Percentiles rank a stretch among this genome's conserved stretches.
Evolutionary conservation across 64 coral and sea anemone genomes (phyloP).

Genomic region (Montipora efflorescens): DNA sequence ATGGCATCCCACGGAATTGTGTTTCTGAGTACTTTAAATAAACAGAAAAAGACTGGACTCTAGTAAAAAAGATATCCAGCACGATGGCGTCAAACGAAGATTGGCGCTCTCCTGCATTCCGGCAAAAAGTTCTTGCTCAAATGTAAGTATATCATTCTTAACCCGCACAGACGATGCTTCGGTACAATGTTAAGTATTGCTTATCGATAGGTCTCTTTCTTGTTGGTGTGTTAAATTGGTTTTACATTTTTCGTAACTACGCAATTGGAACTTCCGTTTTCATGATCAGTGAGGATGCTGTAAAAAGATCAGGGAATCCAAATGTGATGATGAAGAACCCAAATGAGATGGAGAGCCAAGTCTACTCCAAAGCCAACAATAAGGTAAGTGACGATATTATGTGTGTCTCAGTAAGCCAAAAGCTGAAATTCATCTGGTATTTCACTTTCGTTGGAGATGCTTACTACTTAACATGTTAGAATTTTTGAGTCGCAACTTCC

Average conservation of each 20-base stretch:
- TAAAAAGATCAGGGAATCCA: conserved; percentile 58
- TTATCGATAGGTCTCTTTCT: background rate
- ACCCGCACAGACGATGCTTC: background rate
- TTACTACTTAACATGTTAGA: too few species aligned
- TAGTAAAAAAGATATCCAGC: background rate
- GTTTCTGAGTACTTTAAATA: background rate
- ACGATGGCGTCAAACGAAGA: background rate
- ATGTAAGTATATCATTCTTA: background rate
- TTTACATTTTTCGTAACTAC: background rate
- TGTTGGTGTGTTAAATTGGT: background rate
- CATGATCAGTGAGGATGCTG: conserved; percentile 39
- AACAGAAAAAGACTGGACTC: background rate
- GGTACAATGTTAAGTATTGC: background rate
- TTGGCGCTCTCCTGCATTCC: conserved; percentile 5
- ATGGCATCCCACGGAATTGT: too few species aligned
- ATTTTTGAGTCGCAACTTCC: too few species aligned
- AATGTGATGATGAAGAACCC: conserved; percentile 71
- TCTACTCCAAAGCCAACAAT: conserved; percentile 55
- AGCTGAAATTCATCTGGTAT: background rate
- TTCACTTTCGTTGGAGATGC: background rate
- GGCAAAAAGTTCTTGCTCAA: conserved; percentile 10
- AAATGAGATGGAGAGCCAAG: conserved; percentile 55
- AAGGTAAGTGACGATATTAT: conserved; percentile 25
- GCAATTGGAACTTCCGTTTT: conserved; percentile 8
- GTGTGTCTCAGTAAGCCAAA: background rate